These are phyloP conservation scores for Papilio machaon DNA, from an alignment of 1,140 invertebrate genomes.

Conservation along the genomic window DNA sequence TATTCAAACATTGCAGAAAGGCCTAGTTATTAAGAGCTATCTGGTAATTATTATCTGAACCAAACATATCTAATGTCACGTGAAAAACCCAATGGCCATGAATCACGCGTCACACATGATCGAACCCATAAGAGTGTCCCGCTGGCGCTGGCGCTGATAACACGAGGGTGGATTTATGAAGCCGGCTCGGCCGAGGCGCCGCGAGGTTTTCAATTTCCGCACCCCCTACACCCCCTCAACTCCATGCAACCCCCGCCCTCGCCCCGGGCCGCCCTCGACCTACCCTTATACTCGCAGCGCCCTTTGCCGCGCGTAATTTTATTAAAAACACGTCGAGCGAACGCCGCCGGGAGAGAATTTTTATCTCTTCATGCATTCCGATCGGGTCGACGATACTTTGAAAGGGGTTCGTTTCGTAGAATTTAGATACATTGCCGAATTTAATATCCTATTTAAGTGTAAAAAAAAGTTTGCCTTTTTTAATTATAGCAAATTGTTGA, in stretches of 20 bases:
- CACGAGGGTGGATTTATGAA: constrained; percentile 62
- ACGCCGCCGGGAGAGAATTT: constrained; percentile 59
- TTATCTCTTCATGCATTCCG: constrained; percentile 64
- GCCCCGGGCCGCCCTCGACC: constrained; percentile 31
- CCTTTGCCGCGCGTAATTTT: constrained; percentile 65
- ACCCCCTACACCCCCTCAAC: constrained; percentile 40
- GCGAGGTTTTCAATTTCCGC: constrained; percentile 72
- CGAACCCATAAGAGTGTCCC: constrained; percentile 59
- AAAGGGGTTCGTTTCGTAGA: constrained; percentile 29
- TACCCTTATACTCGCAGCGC: constrained; percentile 43
- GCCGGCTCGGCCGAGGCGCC: constrained; percentile 41
- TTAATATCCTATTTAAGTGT: neutral
- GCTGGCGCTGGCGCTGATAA: constrained; percentile 54
- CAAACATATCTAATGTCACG: constrained; percentile 40
- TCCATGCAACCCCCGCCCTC: neutral
- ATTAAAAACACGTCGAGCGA: constrained; percentile 62
- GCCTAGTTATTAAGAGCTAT: neutral
- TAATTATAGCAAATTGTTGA: neutral
- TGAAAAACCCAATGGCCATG: constrained; percentile 53
- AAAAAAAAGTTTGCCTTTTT: neutral
- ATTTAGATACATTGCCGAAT: constrained; percentile 20
- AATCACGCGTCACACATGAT: constrained; percentile 57
- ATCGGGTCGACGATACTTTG: constrained; percentile 37
- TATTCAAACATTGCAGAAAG: too few relatives aligned
- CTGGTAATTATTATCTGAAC: neutral